Base-by-base conservation (phyloP, 2,888 invertebrate genomes). In the Eulithis testata region DNA sequence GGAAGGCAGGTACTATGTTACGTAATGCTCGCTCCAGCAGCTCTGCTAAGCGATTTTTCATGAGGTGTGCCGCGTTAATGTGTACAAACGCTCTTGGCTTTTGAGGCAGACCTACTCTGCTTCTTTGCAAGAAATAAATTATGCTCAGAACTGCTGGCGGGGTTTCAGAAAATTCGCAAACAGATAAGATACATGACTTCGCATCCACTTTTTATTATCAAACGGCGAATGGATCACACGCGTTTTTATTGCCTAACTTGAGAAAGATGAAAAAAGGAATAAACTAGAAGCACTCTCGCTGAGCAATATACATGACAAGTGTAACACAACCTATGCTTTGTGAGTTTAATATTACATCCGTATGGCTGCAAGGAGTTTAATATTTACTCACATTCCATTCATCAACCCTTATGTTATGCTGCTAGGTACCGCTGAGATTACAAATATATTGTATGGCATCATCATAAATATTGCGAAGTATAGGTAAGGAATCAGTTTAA, bases 11-110 rank as follows among this genome's bases (percentile, higher is more conserved):
- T 68, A 68, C 79, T 78, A 76, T 76, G 80, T 80, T 76, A 75
- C 76, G 71, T 79, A 76, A 80, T 73, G 76, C 79, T 81, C 82
- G 83, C 85, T 82, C 79, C 76, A 79, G 81, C 85, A 80, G 80
- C 82, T 84, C 82, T 84, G 85, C 86, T 91, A 91, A 92, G 89
- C 91, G 90, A 91, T 92, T 91, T 91, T 91, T 92, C 91, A 92
- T 90, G 91, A 91, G 90, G 86, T 86, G 81, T 81, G 79, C 85
- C 82, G 79, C 88, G 90, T 89, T 91, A 92, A 91, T 91, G 92
- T 91, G 88, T 90, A 91, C 92, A 87, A 89, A 90, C 88, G 87
- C 83, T 85, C 83, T 84, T 84, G 86, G 87, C 85, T 87, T 86
- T 84, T 77, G 82, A 80, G 84, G 86, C 88, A 86, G 87, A 88